Percentiles rank a stretch among this genome's conserved stretches.
Evolutionary conservation across 2,113 vertebrate genomes (phyloP).

Genomic region (Eretmochelys imbricata): DNA sequence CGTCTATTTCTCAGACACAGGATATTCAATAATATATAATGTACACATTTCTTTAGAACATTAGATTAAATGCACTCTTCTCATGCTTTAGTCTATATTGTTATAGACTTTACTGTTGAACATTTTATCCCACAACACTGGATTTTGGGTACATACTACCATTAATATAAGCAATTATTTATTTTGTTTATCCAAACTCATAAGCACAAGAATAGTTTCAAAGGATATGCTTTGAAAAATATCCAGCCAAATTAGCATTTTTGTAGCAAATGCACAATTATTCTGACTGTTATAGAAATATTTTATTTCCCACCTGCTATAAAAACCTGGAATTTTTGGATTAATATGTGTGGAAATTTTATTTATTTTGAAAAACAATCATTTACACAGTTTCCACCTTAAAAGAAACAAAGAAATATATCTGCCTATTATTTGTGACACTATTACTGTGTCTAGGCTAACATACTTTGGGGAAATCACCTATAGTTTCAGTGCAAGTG

Average conservation of each 20-base stretch:
- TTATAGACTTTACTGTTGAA: conserved; percentile 3
- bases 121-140: background rate
- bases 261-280: background rate
- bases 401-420: background rate
- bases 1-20: background rate
- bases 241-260: background rate
- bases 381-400: background rate
- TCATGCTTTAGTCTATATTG: background rate
- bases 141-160: background rate
- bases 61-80: background rate
- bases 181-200: background rate
- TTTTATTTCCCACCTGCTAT: background rate
- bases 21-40: background rate
- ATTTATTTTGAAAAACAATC: background rate
- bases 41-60: background rate
- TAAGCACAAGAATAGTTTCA: background rate
- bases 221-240: background rate
- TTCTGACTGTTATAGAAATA: background rate
- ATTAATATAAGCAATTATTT: background rate
- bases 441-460: background rate
- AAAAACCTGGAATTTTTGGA: background rate
- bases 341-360: background rate
- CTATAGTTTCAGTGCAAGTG: background rate
- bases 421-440: background rate
- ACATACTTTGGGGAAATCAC: background rate